Percentiles rank a stretch among this genome's conserved stretches.
phyloP scores from a whole-genome alignment of 1,140 invertebrate genomes.

The Goniozus legneri region DNA sequence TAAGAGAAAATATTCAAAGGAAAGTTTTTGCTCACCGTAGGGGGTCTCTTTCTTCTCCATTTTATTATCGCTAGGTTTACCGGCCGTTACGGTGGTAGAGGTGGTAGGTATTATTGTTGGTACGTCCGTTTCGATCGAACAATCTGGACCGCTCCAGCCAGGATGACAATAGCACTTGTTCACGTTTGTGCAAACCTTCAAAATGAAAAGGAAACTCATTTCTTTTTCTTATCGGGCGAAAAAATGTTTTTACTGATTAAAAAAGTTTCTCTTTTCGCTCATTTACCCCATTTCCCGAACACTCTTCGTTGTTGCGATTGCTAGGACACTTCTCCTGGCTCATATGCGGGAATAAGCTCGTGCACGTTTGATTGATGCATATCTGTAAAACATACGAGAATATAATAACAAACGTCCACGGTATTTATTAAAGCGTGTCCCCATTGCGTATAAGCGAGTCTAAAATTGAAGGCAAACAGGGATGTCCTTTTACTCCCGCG shows the following conservation, averaged over 20 bases:
- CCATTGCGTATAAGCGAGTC: not conserved
- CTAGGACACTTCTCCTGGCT: conserved; percentile 84
- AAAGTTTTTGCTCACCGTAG: conserved; percentile 69
- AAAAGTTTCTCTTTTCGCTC: too few relatives aligned
- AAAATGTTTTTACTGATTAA: too few relatives aligned
- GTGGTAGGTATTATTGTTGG: conserved; percentile 57
- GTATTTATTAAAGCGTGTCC: too few relatives aligned
- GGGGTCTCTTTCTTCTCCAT: conserved; percentile 83
- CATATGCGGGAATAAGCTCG: conserved; percentile 75
- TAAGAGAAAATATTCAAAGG: too few relatives aligned
- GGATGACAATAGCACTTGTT: conserved; percentile 88
- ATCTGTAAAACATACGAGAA: conserved; percentile 66
- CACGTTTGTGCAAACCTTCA: conserved; percentile 86
- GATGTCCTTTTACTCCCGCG: not conserved
- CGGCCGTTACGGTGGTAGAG: conserved; percentile 47
- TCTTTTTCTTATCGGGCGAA: too few relatives aligned
- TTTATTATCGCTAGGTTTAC: conserved; percentile 60
- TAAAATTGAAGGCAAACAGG: conserved; percentile 12
- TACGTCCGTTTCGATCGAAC: conserved; percentile 72
- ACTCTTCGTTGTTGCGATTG: conserved; percentile 83
- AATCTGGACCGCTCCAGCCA: conserved; percentile 88
- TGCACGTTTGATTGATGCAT: conserved; percentile 90
- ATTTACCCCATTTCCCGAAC: conserved; percentile 90
- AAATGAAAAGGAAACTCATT: too few relatives aligned
- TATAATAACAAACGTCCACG: too few relatives aligned